Conservation (phyloP, 2,797 vertebrate genomes). For the Steatocranus sp. region DNA sequence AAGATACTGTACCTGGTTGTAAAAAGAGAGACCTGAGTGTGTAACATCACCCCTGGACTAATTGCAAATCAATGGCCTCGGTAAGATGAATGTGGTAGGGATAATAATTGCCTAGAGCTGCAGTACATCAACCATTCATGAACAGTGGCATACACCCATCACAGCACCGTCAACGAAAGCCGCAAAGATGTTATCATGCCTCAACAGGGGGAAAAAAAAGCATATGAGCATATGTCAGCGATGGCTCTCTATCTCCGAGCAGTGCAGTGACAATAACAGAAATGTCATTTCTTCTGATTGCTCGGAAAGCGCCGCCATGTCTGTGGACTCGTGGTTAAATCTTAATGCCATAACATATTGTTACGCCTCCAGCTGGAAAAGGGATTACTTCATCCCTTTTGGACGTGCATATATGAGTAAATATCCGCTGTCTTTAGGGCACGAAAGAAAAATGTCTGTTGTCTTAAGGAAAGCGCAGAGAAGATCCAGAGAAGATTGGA, state of each 20-base stretch:
- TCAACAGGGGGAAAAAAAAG: background rate
- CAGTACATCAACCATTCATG: slow-evolving; percentile 41
- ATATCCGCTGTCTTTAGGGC: slow-evolving; percentile 8
- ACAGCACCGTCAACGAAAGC: slow-evolving; percentile 30
- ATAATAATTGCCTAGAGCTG: slow-evolving; percentile 41
- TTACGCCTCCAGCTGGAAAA: slow-evolving; percentile 23
- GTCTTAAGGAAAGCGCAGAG: slow-evolving; percentile 22
- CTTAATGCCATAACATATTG: slow-evolving; percentile 50
- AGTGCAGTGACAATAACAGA: background rate
- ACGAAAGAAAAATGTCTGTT: slow-evolving; percentile 3
- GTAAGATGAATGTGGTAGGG: slow-evolving; percentile 47
- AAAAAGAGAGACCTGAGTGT: slow-evolving; percentile 32
- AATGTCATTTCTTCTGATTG: slow-evolving; percentile 33
- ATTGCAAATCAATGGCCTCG: slow-evolving; percentile 65
- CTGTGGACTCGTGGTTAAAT: slow-evolving; percentile 54
- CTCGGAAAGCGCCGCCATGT: slow-evolving; percentile 15
- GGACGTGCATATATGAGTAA: slow-evolving; percentile 30
- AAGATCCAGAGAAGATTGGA: slow-evolving; percentile 7
- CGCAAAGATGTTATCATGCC: slow-evolving; percentile 38
- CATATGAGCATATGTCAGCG: background rate
- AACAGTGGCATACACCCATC: slow-evolving; percentile 44
- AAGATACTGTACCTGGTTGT: slow-evolving; percentile 44
- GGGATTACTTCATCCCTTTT: slow-evolving; percentile 30
- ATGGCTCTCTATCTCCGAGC: slow-evolving; percentile 5
- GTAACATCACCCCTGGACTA: slow-evolving; percentile 51